Evolutionary conservation across 2,888 invertebrate species (phyloP).

Genomic region (Gymnosoma rotundatum): DNA sequence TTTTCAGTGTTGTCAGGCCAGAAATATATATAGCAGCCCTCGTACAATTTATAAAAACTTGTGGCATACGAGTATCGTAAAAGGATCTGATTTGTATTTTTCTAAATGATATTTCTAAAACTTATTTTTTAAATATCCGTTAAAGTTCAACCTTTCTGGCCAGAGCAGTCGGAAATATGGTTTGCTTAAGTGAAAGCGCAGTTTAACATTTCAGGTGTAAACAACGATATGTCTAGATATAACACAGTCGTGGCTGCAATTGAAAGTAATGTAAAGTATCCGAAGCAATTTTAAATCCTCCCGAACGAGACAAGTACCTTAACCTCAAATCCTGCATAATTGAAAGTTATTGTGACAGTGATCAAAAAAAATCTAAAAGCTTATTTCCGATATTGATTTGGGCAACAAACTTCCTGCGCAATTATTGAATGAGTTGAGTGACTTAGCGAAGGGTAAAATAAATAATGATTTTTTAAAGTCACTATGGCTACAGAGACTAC

Average conservation of each 20-base stretch:
- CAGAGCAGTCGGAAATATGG: slow-evolving; percentile 74
- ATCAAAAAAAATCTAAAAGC: slow-evolving; percentile 62
- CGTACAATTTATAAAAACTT: no score
- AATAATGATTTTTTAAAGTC: slow-evolving; percentile 13
- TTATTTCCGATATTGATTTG: slow-evolving; percentile 37
- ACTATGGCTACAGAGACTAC: slow-evolving; percentile 20
- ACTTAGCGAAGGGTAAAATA: slow-evolving; percentile 10
- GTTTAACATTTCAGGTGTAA: slow-evolving; percentile 71
- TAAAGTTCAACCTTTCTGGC: slow-evolving; percentile 71
- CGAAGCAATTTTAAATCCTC: slow-evolving; percentile 68
- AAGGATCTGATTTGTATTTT: no score
- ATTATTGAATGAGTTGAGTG: slow-evolving; percentile 62
- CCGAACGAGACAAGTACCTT: slow-evolving; percentile 61
- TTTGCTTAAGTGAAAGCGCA: slow-evolving; percentile 74
- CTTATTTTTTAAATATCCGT: no score
- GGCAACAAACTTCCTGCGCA: slow-evolving; percentile 22
- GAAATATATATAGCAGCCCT: no score
- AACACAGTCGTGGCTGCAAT: slow-evolving; percentile 70
- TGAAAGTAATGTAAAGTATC: slow-evolving; percentile 69
- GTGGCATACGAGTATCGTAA: no score
- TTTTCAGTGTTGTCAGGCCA: no score
- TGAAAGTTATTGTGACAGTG: slow-evolving; percentile 63
- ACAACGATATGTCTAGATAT: slow-evolving; percentile 71
- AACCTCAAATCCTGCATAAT: slow-evolving; percentile 64
- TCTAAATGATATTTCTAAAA: no score